Evolutionary conservation across 2,113 vertebrate genomes (phyloP), one percentile per base, ranked within the genome.

Genomic region (Choloepus hoffmanni): DNA sequence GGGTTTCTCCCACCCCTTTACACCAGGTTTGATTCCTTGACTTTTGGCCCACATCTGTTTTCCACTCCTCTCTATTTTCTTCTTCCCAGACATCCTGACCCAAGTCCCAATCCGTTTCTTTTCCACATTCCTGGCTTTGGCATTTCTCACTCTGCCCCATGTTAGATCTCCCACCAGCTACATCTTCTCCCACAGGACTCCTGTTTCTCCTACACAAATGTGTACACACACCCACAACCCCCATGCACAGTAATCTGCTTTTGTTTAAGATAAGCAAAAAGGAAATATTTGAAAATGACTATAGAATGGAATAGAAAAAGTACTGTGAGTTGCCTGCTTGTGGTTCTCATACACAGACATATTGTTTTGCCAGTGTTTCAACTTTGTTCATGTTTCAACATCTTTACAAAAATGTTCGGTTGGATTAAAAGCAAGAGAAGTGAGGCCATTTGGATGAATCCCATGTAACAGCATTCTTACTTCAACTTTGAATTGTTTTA

Each of bases 401-500:
- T 73, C 26, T 95, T 92, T 68, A 55, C 24, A 77, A 83, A 85
- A 76, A 53, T 30, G 11, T 65, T 81, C 89, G 1, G 2, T 30
- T 89, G 3, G 3, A 63, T 81, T 95, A 85, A 96, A 79, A 93
- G 19, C 26, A 81, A 85, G 15, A 8, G 28, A 83, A 73, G 19
- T 89, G 45, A 91, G 24, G 68, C 18, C 1, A 28, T 43, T 74
- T 53, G 18, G 30, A 53, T 79, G 10, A 77, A 50, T 58, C 19
- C 5, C n/a, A 33, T 36, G 19, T 72, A 28, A 70, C 3, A 79
- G 0, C 13, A 91, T 65, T 58, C 23, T 60, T 65, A 84, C 15
- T 93, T 91, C 36, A 77, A 63, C 16, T 72, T n/a, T 95, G 68
- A 78, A 48, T 90, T 88, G 36, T 90, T 63, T 92, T 53, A 73